Evolutionary conservation across 2,113 vertebrate genomes (phyloP), one percentile per base, ranked within the genome.

Genomic region (Daubentonia madagascariensis): DNA sequence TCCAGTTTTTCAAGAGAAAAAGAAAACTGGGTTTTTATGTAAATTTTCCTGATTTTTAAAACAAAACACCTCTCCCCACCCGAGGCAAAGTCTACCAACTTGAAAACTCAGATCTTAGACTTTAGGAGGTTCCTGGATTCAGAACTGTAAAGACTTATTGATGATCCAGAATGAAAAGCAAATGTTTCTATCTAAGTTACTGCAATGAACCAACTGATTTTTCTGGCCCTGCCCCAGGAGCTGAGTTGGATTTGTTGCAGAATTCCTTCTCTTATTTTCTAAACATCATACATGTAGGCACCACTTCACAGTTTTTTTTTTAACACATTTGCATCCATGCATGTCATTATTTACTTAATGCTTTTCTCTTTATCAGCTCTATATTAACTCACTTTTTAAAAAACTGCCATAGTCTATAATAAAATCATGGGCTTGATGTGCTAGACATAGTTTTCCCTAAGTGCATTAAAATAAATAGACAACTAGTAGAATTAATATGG

Each of bases 381-480:
- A 9, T 48, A 59, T 75, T 85, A 92, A 96, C 25, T 87, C 25
- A 10, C 14, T 73, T 80, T 89, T 70, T 37, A 91, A 89, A 92
- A 89, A 89, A 75, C 28, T 79, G 48, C 72, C 37, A 28, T 65
- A 23, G 48, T 23, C 89, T 78, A 13, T 97, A 72, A 92, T 59
- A 81, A 89, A 86, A 89, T 40, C 48, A n/a, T 50, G 40, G 63
- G 8, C 67, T 84, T 48, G 84, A 92, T 57, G n/a, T 17, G 18
- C 23, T 70, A 85, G 91, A 72, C 22, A 13, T 8, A 16, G 43
- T 40, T 72, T 92, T n/a, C 11, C 68, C 59, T 20, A 78, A 94
- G 70, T 32, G n/a, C 30, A 30, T 91, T 68, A 94, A 85, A 94
- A 90, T 91, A 93, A 96, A 86, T 37, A 93, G 85, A 83, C 75